Percentiles rank a stretch among this genome's conserved stretches.
Evolutionary conservation across 2,797 vertebrate genomes (phyloP).

Genomic region (Myoxocephalus aenaeus): DNA sequence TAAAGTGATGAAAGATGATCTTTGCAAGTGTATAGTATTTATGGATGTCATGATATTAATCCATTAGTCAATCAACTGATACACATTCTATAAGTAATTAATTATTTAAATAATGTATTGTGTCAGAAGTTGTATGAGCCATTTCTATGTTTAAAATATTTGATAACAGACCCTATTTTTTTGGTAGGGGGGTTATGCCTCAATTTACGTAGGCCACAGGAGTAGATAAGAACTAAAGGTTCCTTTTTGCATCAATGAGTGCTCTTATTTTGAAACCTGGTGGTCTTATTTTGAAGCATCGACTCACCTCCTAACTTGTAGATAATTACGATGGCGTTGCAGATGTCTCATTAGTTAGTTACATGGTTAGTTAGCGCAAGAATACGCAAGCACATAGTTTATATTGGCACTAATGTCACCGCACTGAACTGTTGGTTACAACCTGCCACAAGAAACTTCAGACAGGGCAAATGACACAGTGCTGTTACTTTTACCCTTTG

Average conservation of each 20-base stretch:
- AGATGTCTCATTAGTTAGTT: neutral
- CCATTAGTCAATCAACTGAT: neutral
- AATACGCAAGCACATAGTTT: neutral
- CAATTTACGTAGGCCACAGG: neutral
- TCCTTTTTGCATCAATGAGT: neutral
- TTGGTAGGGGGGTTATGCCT: neutral
- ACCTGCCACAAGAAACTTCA: neutral
- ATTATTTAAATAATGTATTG: neutral
- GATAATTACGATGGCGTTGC: neutral
- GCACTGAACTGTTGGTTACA: neutral
- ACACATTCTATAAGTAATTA: neutral
- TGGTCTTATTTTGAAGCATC: neutral
- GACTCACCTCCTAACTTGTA: neutral
- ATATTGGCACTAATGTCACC: neutral
- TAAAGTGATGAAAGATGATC: conserved; percentile 4
- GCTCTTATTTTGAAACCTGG: conserved; percentile 5
- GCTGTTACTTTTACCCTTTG: neutral
- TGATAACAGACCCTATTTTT: neutral
- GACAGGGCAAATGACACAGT: neutral
- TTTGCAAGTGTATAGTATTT: conserved; percentile 7
- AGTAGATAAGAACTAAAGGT: too few relatives aligned
- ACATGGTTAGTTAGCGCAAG: neutral
- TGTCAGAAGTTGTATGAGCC: neutral
- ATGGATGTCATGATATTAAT: neutral
- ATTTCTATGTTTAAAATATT: neutral